Conservation (phyloP, 2,113 vertebrate genomes). For the Balaeniceps rex region DNA sequence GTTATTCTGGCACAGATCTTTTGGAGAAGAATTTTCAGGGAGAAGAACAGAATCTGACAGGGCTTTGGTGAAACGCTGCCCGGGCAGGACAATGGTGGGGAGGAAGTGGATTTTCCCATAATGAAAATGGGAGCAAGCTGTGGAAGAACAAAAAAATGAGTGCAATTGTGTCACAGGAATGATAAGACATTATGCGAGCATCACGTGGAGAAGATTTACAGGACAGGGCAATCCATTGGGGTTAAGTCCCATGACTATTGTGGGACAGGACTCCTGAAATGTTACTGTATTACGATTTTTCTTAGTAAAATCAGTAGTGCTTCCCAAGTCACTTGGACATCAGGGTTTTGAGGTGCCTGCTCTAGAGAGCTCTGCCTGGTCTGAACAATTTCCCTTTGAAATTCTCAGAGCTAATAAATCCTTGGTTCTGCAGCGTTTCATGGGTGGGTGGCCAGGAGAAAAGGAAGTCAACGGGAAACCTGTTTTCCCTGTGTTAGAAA, state of each 20-base stretch:
- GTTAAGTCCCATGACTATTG: not conserved
- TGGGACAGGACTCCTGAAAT: not conserved
- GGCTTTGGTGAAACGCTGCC: not conserved
- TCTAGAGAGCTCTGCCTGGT: not conserved
- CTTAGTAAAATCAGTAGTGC: not conserved
- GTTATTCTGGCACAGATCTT: not conserved
- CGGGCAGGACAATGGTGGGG: not conserved
- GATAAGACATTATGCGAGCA: not conserved
- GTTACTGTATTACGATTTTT: not conserved
- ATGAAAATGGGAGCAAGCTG: not conserved
- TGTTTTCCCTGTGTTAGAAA: not conserved
- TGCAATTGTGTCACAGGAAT: not conserved
- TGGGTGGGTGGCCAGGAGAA: not conserved
- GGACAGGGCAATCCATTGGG: not conserved
- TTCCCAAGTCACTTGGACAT: not conserved
- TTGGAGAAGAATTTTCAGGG: not conserved
- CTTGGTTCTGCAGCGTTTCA: not conserved
- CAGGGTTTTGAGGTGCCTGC: not conserved
- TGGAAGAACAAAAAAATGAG: not conserved
- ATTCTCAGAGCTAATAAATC: not conserved
- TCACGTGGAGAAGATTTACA: not conserved
- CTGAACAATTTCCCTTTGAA: not conserved
- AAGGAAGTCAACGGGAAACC: not conserved
- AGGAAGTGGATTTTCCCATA: not conserved
- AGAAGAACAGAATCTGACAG: not conserved